phyloP scores from a whole-genome alignment of 2,888 invertebrate genomes.

The Aporophyla lueneburgensis region DNA sequence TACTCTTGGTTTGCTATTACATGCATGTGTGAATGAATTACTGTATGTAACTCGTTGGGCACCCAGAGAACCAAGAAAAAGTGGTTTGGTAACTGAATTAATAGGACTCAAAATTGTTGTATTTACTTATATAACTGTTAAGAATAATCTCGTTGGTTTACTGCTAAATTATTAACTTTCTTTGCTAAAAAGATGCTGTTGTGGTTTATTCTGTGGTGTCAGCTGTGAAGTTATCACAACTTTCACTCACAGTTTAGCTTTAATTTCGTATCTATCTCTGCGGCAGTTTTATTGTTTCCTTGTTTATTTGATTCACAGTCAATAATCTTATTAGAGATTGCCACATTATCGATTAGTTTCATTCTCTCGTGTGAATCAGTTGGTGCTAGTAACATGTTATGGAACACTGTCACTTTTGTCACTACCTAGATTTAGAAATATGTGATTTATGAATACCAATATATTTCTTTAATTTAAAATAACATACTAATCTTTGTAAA shows the following conservation, averaged over 20 bases:
- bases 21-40: conserved; percentile 34
- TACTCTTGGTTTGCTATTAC: conserved; percentile 26
- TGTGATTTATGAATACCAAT: not conserved
- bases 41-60: conserved; percentile 14
- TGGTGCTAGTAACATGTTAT: not conserved
- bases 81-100: conserved; percentile 20
- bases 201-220: conserved; percentile 53
- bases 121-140: conserved; percentile 51
- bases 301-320: conserved; percentile 6
- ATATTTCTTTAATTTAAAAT: not conserved
- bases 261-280: conserved; percentile 35
- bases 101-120: conserved; percentile 23
- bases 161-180: conserved; percentile 60
- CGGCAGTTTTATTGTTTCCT: conserved; percentile 18
- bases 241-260: conserved; percentile 61
- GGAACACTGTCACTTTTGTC: conserved; percentile 18
- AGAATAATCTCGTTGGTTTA: conserved; percentile 42
- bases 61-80: conserved; percentile 29
- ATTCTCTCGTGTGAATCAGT: conserved; percentile 3
- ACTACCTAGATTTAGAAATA: not conserved
- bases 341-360: conserved; percentile 5
- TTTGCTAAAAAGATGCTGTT: conserved; percentile 42
- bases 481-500: too few relatives aligned
- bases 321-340: not conserved
- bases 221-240: conserved; percentile 44